Conservation (phyloP, 2,113 vertebrate species). For the Mormoops blainvillei region DNA sequence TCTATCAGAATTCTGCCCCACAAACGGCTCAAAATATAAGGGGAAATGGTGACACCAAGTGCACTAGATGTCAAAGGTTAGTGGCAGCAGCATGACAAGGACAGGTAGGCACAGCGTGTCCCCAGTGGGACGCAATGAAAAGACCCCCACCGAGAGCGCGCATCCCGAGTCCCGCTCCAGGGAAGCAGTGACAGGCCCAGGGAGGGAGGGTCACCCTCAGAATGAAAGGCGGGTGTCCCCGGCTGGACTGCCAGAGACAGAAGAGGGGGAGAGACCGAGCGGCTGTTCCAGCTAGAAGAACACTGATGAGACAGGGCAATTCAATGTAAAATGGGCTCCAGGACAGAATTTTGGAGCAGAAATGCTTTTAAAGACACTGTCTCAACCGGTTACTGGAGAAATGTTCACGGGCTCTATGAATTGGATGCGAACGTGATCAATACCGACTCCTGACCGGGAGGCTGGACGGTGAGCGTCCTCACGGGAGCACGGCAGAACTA, state of each 20-base stretch:
- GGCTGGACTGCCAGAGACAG: accelerated
- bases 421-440: accelerated
- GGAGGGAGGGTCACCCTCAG: not conserved
- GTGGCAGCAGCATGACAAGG: not conserved
- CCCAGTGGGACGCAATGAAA: accelerated
- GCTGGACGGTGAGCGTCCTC: not conserved
- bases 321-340: not conserved
- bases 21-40: not conserved
- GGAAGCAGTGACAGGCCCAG: accelerated
- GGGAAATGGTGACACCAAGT: accelerated
- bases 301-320: not conserved
- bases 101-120: accelerated
- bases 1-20: not conserved
- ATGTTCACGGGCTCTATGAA: not conserved
- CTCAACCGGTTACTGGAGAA: not conserved
- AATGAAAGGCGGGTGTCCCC: not conserved
- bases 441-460: not conserved
- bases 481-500: not conserved
- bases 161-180: not conserved
- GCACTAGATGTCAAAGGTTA: accelerated
- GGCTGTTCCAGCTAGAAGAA: not conserved
- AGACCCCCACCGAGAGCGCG: not conserved
- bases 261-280: not conserved
- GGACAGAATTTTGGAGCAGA: not conserved
- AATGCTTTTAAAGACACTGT: accelerated